Evolutionary conservation across 2,797 vertebrate species (phyloP).

Genomic region (Neosalanx taihuensis): DNA sequence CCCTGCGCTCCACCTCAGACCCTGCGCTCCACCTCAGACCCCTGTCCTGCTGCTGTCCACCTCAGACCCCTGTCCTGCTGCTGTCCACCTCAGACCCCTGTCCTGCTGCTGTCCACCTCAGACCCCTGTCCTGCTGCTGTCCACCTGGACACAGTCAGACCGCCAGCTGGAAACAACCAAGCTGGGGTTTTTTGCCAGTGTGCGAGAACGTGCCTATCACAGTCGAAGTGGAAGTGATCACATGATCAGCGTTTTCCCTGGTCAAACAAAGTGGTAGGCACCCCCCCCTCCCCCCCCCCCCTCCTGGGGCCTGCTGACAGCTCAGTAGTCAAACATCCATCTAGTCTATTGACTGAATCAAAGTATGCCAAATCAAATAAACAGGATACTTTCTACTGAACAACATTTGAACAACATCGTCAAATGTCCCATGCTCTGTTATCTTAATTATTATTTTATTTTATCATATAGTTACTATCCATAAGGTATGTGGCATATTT

Average conservation of each 20-base stretch:
- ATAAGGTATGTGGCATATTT: too few species aligned
- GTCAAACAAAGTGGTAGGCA: constrained; percentile 26
- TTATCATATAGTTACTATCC: too few species aligned
- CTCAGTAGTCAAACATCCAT: constrained; percentile 37
- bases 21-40: neutral
- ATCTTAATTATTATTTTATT: too few species aligned
- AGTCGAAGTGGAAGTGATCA: constrained; percentile 25
- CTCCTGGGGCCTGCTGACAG: constrained; percentile 26
- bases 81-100: neutral
- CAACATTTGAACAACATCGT: neutral
- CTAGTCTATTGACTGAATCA: constrained; percentile 13
- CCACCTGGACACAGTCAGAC: neutral
- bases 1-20: too few species aligned
- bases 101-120: neutral
- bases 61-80: neutral
- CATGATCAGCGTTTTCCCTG: constrained; percentile 48
- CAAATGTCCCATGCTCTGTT: too few species aligned
- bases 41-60: neutral
- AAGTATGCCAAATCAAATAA: neutral
- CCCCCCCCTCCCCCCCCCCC: too few species aligned
- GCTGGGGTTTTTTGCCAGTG: constrained; percentile 8
- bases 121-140: neutral
- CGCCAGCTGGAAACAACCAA: neutral
- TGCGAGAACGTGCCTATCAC: constrained; percentile 24
- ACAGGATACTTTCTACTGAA: neutral